Percentiles rank a stretch among this genome's conserved stretches.
These are phyloP conservation scores for Meloe dianella DNA, from an alignment of 2,888 invertebrate species.

Conservation along the genomic window DNA sequence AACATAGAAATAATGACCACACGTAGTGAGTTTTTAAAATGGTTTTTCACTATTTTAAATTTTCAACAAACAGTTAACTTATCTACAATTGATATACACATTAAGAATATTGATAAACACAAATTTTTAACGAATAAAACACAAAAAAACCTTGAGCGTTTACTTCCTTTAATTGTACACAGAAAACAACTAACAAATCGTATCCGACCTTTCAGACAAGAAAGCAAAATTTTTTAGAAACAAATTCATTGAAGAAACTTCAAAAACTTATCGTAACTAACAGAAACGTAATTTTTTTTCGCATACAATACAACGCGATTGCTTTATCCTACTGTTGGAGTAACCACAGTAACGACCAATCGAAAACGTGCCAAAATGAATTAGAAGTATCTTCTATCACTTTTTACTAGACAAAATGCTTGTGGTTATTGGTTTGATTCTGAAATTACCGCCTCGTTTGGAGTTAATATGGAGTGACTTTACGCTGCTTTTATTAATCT, in stretches of 20 bases:
- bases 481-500: no score
- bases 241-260: not conserved
- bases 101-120: constrained; percentile 3
- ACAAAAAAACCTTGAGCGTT: constrained; percentile 13
- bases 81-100: constrained; percentile 6
- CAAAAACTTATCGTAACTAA: not conserved
- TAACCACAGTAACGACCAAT: no score
- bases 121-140: not conserved
- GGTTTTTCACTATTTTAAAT: not conserved
- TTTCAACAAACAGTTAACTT: not conserved
- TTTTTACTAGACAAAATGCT: no score
- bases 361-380: not conserved
- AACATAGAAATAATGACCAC: constrained; percentile 16
- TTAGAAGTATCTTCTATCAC: not conserved
- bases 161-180: constrained; percentile 12
- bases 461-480: no score
- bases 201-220: not conserved
- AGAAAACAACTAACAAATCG: constrained; percentile 1
- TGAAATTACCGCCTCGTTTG: no score
- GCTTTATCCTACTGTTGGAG: no score
- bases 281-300: not conserved
- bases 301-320: not conserved
- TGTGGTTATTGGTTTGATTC: no score
- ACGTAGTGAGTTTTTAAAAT: constrained; percentile 13
- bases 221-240: constrained; percentile 3